Evolutionary conservation across 2,797 vertebrate genomes (phyloP), one percentile per base, ranked within the genome.

Genomic region (Craterocephalus amniculus): DNA sequence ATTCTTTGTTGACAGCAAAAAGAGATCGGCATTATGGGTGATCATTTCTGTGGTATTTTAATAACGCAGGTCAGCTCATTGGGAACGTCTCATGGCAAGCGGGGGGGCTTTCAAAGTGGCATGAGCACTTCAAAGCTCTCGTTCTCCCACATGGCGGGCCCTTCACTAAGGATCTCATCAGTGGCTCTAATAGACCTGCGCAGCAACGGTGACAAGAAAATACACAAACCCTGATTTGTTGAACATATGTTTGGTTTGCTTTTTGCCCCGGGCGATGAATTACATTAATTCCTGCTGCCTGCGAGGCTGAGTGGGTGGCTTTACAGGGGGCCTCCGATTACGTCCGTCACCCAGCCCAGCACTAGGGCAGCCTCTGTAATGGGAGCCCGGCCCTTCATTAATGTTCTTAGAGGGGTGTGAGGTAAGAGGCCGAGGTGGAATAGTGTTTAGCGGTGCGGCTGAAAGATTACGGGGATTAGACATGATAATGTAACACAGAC

Each of bases 241-340:
- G 89, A 95, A 94, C 92, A 95, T 92, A 92, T 95, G 91, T 95
- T 95, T 95, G 86, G 80, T 95, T 91, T 92, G 56, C 92, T 94
- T 93, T 93, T 86, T 91, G 92, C 92, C 73, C 93, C 77, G 83
- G 93, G 95, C 92, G 79, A 82, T 92, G 93, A 95, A 94, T 94
- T 94, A 91, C 90, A 94, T 94, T 95, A 93, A 87, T 92, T 88
- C 88, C 71, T 54, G 82, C 83, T 87, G 86, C 89, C 90, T 89
- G 81, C 75, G 83, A 92, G 93, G 90, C 82, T 84, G 93, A 89
- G 85, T 92, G 88, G 72, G 85, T 87, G 91, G 80, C 84, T 85
- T 77, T 59, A 75, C 88, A 78, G 74, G 88, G 83, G 83, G 83
- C 71, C 79, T 76, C 78, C 32, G 85, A 86, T 92, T 85, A 83